Percentiles rank a stretch among this genome's conserved stretches.
phyloP scores from a whole-genome alignment of 2,797 vertebrate species.

The Cossypha dichroa region DNA sequence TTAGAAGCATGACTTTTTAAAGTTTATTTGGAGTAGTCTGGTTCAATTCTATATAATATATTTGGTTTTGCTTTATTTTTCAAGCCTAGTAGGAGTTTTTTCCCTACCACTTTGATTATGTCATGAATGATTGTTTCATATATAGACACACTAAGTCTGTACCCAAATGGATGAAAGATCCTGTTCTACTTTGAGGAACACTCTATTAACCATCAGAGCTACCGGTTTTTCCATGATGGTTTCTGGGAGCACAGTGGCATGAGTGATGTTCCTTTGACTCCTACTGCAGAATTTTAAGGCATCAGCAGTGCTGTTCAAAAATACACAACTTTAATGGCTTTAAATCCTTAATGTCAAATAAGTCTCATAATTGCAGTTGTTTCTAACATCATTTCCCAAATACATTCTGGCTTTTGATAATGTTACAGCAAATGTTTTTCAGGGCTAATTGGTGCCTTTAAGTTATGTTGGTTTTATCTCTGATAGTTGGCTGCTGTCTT shows the following conservation, averaged over 20 bases:
- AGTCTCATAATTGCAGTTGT: neutral
- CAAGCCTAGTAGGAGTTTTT: neutral
- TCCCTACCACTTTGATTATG: neutral
- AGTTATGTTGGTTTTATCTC: neutral
- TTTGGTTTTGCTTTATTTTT: neutral
- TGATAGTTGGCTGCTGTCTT: neutral
- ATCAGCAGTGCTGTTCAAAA: neutral
- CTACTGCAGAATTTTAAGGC: neutral
- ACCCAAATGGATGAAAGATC: neutral
- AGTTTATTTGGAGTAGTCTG: constrained; percentile 28
- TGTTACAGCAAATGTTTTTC: neutral
- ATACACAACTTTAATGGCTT: neutral
- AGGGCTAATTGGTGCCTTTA: neutral
- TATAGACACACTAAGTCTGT: neutral
- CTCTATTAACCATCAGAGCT: neutral
- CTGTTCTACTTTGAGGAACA: neutral
- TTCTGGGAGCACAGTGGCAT: neutral
- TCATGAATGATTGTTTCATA: neutral
- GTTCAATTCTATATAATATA: neutral
- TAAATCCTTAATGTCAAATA: neutral
- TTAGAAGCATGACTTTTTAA: neutral
- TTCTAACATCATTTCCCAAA: neutral
- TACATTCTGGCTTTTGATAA: neutral
- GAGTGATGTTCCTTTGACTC: neutral
- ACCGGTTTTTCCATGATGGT: neutral